These are phyloP conservation scores for Nasonia oneida DNA, from an alignment of 2,888 invertebrate species.

Conservation along the genomic window DNA sequence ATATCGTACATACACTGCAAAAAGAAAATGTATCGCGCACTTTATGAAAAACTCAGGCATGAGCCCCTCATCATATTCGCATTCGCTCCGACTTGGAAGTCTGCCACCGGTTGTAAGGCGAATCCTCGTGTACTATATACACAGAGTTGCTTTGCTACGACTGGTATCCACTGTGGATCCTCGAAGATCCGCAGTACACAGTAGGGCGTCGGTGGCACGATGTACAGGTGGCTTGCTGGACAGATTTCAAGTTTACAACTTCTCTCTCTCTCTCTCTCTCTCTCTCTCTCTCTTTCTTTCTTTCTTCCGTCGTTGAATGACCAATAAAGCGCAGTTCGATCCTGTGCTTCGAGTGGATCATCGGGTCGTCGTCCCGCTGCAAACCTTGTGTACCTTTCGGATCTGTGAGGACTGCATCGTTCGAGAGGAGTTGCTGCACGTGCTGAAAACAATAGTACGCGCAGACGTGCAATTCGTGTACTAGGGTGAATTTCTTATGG, in stretches of 20 bases:
- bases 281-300: conserved; percentile 6
- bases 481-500: background rate
- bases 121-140: background rate
- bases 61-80: background rate
- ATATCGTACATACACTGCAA: too few relatives aligned
- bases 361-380: background rate
- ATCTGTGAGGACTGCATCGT: background rate
- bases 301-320: conserved; percentile 38
- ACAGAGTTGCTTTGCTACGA: background rate
- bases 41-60: background rate
- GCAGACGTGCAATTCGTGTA: background rate
- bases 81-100: background rate
- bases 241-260: conserved; percentile 66
- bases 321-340: conserved; percentile 50
- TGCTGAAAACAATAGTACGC: background rate
- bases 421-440: conserved; percentile 19
- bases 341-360: conserved; percentile 6
- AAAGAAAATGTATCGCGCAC: background rate
- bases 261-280: conserved; percentile 14
- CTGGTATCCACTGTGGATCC: background rate
- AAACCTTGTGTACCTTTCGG: background rate
- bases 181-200: conserved; percentile 9
- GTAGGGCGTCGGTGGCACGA: background rate
- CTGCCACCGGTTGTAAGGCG: background rate
- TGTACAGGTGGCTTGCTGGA: conserved; percentile 53